Evolutionary conservation across 53 echinoderm and acorn worm genomes (phyloP), one percentile per base, ranked within the genome.

Genomic region (Stichopus horrens): DNA sequence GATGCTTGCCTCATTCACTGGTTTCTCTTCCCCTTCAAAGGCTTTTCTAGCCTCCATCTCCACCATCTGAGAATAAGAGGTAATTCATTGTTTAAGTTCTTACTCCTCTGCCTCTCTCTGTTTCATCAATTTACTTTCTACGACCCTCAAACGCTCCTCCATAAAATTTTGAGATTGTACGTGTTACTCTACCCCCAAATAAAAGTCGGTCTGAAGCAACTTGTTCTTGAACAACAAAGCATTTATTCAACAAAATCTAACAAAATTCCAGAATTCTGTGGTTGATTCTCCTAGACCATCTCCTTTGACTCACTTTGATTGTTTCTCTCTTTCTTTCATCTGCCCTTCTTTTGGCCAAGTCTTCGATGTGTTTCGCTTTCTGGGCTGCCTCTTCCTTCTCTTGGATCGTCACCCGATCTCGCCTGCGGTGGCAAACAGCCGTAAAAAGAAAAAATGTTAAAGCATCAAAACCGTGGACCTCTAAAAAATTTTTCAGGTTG

Each of bases 381-480:
- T 88, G 89, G 0, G 91, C 95, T 0, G 90, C 96, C 54, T 91
- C 82, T 85, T 96, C 96, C 74, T 93, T 93, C 79, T 96, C 96
- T 82, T 96, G 96, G 9, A 96, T 92, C 0, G 96, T 96, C 11
- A 96, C 94, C 75, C 96, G 83, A 77, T 96, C 96, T 90, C 95
- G 91, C 86, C 96, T 96, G 88, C 7, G 65, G 76, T 66, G 81
- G 5, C 56, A 37, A 37, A 37, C 37, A 37, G 37, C 37, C 37
- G 2, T 37, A 37, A 37, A 37, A 37, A 1, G 2, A 37, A 37
- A 37, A 37, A n/a, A n/a, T n/a, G n/a, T n/a, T n/a, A n/a, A n/a
- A n/a, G n/a, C n/a, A n/a, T n/a, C n/a, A n/a, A n/a, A n/a, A n/a
- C n/a, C n/a, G n/a, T n/a, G n/a, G n/a, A n/a, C n/a, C n/a, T n/a